Evolutionary conservation across 2,113 vertebrate genomes (phyloP).

Genomic region (Chroicocephalus ridibundus): DNA sequence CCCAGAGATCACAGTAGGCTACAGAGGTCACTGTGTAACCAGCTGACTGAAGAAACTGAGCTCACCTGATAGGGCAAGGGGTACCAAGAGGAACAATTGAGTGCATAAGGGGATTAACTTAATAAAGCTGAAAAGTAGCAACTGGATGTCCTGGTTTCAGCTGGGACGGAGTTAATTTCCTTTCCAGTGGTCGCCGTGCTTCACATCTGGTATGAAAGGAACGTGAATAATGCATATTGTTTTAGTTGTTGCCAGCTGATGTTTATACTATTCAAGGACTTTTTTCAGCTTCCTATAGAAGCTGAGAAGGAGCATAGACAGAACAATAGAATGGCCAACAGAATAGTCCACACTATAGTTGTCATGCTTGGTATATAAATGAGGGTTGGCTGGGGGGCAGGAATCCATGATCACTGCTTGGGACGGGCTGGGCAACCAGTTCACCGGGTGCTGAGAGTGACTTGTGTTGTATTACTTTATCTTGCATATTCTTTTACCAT

Average conservation of each 20-base stretch:
- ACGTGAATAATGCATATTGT: background rate
- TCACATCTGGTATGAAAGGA: background rate
- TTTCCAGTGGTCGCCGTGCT: background rate
- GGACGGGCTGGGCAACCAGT: background rate
- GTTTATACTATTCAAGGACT: background rate
- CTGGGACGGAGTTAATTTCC: background rate
- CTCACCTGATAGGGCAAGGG: background rate
- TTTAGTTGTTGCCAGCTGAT: background rate
- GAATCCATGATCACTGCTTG: background rate
- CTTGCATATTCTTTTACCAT: background rate
- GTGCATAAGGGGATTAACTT: rapidly evolving
- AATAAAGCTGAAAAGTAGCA: background rate
- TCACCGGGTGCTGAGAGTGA: background rate
- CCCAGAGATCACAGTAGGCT: background rate
- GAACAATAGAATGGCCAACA: background rate
- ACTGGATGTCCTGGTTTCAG: background rate
- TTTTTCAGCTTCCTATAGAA: background rate
- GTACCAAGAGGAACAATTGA: background rate
- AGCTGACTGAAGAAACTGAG: background rate
- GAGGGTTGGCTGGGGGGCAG: background rate
- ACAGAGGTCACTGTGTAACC: background rate
- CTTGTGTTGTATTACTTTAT: background rate
- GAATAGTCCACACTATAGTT: background rate
- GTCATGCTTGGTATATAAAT: background rate
- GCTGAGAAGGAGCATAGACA: background rate